phyloP scores from a whole-genome alignment of 1,140 invertebrate species.

The Cepaea nemoralis region DNA sequence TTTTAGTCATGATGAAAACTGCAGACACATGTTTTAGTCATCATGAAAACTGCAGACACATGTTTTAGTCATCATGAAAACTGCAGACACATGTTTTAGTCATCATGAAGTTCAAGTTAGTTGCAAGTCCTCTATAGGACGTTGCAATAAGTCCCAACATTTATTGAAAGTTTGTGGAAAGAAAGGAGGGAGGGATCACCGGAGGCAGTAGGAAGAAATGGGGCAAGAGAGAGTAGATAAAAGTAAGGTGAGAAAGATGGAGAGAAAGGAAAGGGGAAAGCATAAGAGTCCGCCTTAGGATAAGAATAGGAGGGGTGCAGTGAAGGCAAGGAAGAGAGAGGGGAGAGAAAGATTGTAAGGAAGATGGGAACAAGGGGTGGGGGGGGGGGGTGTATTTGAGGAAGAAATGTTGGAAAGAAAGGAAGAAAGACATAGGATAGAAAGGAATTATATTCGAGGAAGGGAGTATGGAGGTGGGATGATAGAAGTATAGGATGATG shows the following conservation, averaged over 20 bases:
- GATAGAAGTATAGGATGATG: neutral
- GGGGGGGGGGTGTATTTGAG: neutral
- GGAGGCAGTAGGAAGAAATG: neutral
- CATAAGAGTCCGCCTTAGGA: neutral
- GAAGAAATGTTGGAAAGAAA: neutral
- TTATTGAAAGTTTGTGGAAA: too few species aligned
- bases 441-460: neutral
- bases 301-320: neutral
- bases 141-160: too few species aligned
- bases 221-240: constrained; percentile 16
- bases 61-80: too few species aligned
- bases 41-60: too few species aligned
- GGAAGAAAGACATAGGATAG: neutral
- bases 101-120: too few species aligned
- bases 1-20: too few species aligned
- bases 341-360: constrained; percentile 14
- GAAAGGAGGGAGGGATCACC: too few species aligned
- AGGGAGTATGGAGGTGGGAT: neutral
- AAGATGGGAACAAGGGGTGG: neutral
- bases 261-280: neutral
- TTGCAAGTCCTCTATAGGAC: too few species aligned
- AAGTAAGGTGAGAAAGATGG: neutral
- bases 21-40: too few species aligned
- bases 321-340: neutral
- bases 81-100: too few species aligned